Evolutionary conservation across 2,113 vertebrate genomes (phyloP).

Genomic region (Sapayoa aenigma): DNA sequence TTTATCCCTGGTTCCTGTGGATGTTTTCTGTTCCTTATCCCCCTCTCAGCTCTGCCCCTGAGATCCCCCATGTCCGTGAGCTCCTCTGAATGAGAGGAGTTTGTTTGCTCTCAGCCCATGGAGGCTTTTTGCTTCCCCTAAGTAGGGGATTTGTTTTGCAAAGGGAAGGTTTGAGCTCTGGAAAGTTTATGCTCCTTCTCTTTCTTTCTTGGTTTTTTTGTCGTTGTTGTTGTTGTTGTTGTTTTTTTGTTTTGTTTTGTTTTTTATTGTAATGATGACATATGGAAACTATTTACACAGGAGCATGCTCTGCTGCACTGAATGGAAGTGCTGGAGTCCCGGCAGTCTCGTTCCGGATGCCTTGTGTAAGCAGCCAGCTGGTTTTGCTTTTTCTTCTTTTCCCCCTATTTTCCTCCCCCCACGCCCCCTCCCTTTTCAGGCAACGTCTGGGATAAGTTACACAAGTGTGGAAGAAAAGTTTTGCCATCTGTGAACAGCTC

Average conservation of each 20-base stretch:
- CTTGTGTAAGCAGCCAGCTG: slow-evolving; percentile 76
- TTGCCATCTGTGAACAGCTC: slow-evolving; percentile 66
- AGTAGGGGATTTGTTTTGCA: slow-evolving; percentile 13
- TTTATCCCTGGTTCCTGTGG: background rate
- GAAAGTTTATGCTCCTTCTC: background rate
- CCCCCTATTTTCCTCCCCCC: background rate
- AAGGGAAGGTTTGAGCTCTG: slow-evolving; percentile 3
- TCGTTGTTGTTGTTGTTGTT: too few species aligned
- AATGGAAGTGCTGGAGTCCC: slow-evolving; percentile 68
- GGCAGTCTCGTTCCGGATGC: slow-evolving; percentile 69
- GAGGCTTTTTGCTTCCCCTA: background rate
- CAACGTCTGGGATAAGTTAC: slow-evolving; percentile 55
- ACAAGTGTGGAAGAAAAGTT: slow-evolving; percentile 36
- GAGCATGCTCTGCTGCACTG: slow-evolving; percentile 66
- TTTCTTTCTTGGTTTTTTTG: background rate
- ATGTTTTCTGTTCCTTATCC: background rate
- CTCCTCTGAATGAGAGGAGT: background rate
- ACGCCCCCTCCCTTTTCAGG: slow-evolving; percentile 18
- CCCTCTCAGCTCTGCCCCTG: background rate
- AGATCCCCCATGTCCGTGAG: background rate
- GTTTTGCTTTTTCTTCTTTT: slow-evolving; percentile 48
- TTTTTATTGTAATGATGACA: slow-evolving; percentile 70
- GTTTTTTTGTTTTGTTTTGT: background rate
- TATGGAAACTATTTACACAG: slow-evolving; percentile 76
- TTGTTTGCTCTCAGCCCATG: background rate